Base-by-base conservation (phyloP, 2,797 vertebrate species). In the Poeciliopsis infans region DNA sequence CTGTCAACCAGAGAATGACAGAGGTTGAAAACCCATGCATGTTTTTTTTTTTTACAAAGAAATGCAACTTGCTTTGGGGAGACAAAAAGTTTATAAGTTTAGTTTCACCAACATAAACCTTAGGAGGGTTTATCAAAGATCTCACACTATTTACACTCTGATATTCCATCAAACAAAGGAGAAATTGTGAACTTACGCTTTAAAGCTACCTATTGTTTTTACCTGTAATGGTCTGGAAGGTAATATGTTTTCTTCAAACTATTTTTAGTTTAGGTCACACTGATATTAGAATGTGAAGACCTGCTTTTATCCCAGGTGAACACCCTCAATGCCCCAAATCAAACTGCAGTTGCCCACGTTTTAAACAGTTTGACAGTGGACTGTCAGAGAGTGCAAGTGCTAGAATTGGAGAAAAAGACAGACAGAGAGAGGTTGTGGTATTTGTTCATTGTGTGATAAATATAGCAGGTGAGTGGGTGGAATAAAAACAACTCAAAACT, bases 401-500 rank as follows among this genome's bases (percentile, higher is more conserved):
- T 79, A 79, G 79, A 20, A 69, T 64, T 77, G 71, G 84, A 79
- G 83, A 87, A 76, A 88, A 79, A 89, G 87, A 89, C 82, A 90
- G 87, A 92, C 79, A 90, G 81, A 82, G 88, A 84, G 88, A 84
- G 88, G 86, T 91, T 92, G 87, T 87, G 80, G 83, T 94, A 92
- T 94, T 92, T 93, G 90, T 92, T 94, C 91, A 85, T 85, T 85
- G 88, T 88, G 91, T 88, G 91, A 92, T 94, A 93, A 94, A 93
- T 94, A 95, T 93, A 95, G 92, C 85, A 89, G 86, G 85, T 87
- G 92, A 93, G 93, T 93, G 94, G 92, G 93, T 88, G 94, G 91
- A 91, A 92, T 91, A 89, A 92, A 93, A 93, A 93, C 91, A 92
- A 90, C 77, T 84, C 45, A 83, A 89, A 88, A 82, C 79, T 15